Evolutionary conservation across 2,113 vertebrate genomes (phyloP), one percentile per base, ranked within the genome.

Genomic region (Pseudois nayaur): DNA sequence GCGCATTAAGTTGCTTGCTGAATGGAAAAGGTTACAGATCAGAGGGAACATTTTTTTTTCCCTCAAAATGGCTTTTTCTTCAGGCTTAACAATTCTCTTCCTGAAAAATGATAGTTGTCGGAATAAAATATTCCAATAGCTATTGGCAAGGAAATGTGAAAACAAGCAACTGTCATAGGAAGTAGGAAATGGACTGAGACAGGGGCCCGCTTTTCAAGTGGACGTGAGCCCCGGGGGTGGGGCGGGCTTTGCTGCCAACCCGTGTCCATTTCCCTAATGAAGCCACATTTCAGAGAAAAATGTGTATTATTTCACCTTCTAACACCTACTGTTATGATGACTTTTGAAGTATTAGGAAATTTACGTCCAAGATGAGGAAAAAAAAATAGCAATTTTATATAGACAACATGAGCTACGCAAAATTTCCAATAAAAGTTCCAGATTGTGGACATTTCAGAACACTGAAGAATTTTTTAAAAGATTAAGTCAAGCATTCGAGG

Each of bases 191-290:
- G 40, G 10, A 1, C 4, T 4, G 45, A 14, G 23, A 1, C 2
- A 0, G 1, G 50, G 29, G 15, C 40, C 40, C 3, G 0, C 52
- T 36, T 36, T 48, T 2, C 17, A 15, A 23, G 0, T 11, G 19
- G 45, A 3, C 0, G 0, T 3, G 25, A 13, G 25, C 6, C 64
- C 31, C 0, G 0, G 15, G 21, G 8, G 43, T 10, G 4, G 21
- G 16, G 23, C 1, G 1, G 1, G 21, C 7, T 15, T 9, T 5
- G 84, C 14, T 11, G 16, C 57, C 10, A 11, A 3, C 3, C 40
- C 2, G 23, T 1, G 29, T 5, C 11, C 45, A n/a, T 5, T 2
- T 43, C 31, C 10, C 33, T 36, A 3, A 1, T 3, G 7, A 21
- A 3, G 13, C 11, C 23, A 11, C 6, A 5, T 43, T 92, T 29